Base-by-base conservation (phyloP, 1,140 invertebrate species). In the Euborellia annulipes region DNA sequence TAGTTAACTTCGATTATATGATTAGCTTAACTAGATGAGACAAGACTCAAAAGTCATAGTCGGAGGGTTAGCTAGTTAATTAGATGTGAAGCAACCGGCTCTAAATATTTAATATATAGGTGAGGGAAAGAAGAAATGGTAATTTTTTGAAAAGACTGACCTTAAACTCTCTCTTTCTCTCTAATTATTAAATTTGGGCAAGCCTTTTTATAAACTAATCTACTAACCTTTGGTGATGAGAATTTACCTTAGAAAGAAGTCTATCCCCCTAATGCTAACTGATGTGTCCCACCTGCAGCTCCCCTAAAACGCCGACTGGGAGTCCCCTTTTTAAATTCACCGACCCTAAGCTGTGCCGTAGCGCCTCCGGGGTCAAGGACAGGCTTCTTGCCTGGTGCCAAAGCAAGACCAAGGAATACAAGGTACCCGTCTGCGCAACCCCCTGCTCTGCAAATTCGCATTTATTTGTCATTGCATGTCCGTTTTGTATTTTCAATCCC, bases 371-470 rank as follows among this genome's bases (percentile, higher is more conserved):
- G 67, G 90, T 93, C 66, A 97, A 96, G 78, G 88, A 95, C 63
- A 79, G 90, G 66, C 75, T 96, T 58, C 76, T 97, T 64, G 76
- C 83, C 62, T 97, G 93, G 93, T 90, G 86, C 70, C 85, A 89
- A 67, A 79, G 83, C 66, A 92, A 93, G 75, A 95, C 91, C 54
- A 78, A 82, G 71, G 90, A 89, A 67, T 97, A 96, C 68, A 80
- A 93, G 79, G 90, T 93, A 79, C 45, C 50, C 9, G 16, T 11
- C 17, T n/a, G 21, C 23, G 23, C 23, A 6, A 27, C 4, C 4
- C 23, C 19, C 19, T 41, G 40, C 14, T 22, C 18, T 17, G 22
- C 20, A 20, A 6, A 19, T 4, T 21, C 11, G 23, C 23, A 6
- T 36, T 34, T 3, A 46, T 27, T 40, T 47, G 23, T 37, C 21